phyloP scores from a whole-genome alignment of 2,888 invertebrate species.

The Drosophila limbata region DNA sequence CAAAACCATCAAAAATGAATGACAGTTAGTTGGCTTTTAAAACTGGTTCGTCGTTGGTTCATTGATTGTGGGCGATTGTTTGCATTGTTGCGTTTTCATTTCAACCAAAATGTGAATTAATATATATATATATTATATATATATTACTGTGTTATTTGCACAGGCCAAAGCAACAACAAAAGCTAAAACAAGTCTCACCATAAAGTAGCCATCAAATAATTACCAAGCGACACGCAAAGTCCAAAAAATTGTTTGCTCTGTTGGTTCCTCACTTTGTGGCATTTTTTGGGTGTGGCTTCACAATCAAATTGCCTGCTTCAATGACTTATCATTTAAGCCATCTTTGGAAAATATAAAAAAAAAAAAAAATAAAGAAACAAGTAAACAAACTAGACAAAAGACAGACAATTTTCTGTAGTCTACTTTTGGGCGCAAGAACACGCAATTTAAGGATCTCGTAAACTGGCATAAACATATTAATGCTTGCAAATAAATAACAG shows the following conservation, averaged over 20 bases:
- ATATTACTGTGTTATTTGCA: constrained; percentile 62
- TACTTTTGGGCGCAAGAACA: constrained; percentile 52
- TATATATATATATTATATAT: too few species aligned
- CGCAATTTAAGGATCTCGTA: constrained; percentile 58
- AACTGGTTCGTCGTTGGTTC: constrained; percentile 20
- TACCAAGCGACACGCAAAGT: constrained; percentile 66
- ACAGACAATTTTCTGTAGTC: constrained; percentile 27
- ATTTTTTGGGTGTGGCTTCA: constrained; percentile 32
- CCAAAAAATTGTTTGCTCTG: constrained; percentile 32
- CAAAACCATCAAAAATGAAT: constrained; percentile 63
- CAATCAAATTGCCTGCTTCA: constrained; percentile 45
- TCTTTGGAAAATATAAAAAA: constrained; percentile 22
- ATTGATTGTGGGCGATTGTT: constrained; percentile 46
- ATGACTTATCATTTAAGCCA: constrained; percentile 62
- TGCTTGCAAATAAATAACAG: constrained; percentile 44
- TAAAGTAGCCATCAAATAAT: constrained; percentile 59
- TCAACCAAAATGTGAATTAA: constrained; percentile 53
- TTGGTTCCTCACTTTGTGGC: not conserved
- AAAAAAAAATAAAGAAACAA: not conserved
- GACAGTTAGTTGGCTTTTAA: constrained; percentile 32
- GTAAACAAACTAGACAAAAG: constrained; percentile 4
- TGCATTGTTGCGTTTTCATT: constrained; percentile 35
- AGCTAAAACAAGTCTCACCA: constrained; percentile 20
- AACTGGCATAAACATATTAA: constrained; percentile 64
- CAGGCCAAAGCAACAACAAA: constrained; percentile 40